These are phyloP conservation scores for Cylloceria caligata DNA, from an alignment of 2,888 invertebrate genomes.

Conservation along the genomic window DNA sequence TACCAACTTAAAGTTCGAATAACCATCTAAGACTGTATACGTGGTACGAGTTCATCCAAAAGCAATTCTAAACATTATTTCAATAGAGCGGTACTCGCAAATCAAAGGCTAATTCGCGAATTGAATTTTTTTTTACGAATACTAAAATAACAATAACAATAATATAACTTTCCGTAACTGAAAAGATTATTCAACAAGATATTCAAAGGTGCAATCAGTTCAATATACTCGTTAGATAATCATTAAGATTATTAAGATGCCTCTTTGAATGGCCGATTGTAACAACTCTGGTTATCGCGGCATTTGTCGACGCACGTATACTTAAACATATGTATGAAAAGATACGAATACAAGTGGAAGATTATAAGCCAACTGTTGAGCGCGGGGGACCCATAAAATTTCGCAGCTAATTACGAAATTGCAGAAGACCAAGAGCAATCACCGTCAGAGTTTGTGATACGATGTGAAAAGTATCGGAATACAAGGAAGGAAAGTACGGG, in stretches of 20 bases:
- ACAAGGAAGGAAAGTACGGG: constrained; percentile 28
- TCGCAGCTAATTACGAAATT: constrained; percentile 41
- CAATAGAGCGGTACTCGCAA: background rate
- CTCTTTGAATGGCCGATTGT: constrained; percentile 2
- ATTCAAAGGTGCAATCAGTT: constrained; percentile 29
- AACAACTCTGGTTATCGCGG: constrained; percentile 17
- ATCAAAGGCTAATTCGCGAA: background rate
- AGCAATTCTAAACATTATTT: background rate
- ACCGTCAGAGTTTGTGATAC: background rate
- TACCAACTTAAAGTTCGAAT: too few relatives aligned
- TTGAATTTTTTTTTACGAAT: background rate
- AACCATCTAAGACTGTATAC: background rate
- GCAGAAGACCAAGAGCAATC: background rate
- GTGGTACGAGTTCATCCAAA: background rate
- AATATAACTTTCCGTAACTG: too few relatives aligned
- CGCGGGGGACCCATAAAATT: constrained; percentile 32
- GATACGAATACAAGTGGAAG: constrained; percentile 1
- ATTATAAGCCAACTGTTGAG: constrained; percentile 11
- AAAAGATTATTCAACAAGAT: constrained; percentile 1
- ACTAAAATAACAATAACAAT: too few relatives aligned
- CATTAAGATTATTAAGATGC: background rate
- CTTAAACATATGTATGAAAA: background rate
- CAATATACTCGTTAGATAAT: constrained; percentile 17
- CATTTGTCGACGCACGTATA: background rate
- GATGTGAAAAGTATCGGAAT: constrained; percentile 32